Evolutionary conservation across 2,888 invertebrate species (phyloP), one percentile per base, ranked within the genome.

Genomic region (Eupithecia pulchellata): DNA sequence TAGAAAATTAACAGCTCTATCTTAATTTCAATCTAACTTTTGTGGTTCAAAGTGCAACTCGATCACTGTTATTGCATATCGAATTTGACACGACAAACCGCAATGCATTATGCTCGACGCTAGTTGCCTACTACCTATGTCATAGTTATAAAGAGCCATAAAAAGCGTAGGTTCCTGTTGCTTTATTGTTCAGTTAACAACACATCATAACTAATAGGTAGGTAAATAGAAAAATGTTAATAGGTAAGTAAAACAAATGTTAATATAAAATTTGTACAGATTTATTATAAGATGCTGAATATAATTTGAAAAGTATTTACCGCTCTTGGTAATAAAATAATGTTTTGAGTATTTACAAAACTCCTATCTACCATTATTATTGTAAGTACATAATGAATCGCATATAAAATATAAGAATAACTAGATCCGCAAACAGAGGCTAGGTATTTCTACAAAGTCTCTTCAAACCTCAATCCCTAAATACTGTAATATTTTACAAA

Each of bases 201-300:
- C 13, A 52, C 11, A n/a, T 20, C 25, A 52, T 52, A 52, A 52
- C 52, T 57, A 57, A 13, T 61, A 67, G 29, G 36, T 30, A 61
- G 47, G 11, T 36, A 64, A 25, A n/a, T 29, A 64, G 13, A 32
- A 42, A 64, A 52, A 39, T 52, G 47, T 20, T 52, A 64, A 52
- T 13, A 25, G 4, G 20, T 32, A 64, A 85, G 85, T 81, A 76
- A 87, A 86, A 85, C 81, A 75, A 69, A 39, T 11, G 0, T 52
- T 73, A 20, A 82, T 84, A 84, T 81, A 86, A 87, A 87, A 87
- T 87, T 87, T 87, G 85, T 88, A 88, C 87, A 87, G 79, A 86
- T 86, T 84, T 86, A 79, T 85, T 86, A 20, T 25, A 52, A 78
- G 80, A 85, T 85, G 85, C 81, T 84, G 86, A 83, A 81, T 83